Percentiles rank a stretch among this genome's conserved stretches.
Evolutionary conservation across 2,888 invertebrate species (phyloP).

Genomic region (Amphipoea lucens): DNA sequence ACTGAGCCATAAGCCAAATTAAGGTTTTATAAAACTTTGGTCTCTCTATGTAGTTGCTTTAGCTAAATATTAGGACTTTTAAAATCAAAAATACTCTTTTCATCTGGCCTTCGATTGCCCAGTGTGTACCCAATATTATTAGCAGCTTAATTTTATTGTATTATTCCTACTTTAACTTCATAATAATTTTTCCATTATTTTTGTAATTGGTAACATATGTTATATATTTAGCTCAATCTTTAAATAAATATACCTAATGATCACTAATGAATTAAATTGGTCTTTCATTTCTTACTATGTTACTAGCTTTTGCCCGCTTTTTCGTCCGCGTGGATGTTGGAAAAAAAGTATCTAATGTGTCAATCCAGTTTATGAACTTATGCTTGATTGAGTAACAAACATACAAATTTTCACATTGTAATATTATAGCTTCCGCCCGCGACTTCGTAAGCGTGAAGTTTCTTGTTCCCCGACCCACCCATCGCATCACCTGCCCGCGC

Average conservation of each 20-base stretch:
- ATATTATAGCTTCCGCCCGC: too few species aligned
- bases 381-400: too few species aligned
- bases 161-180: constrained; percentile 27
- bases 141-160: constrained; percentile 54
- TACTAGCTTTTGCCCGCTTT: not conserved
- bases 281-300: constrained; percentile 16
- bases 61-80: not conserved
- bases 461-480: too few species aligned
- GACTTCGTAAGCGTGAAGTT: too few species aligned
- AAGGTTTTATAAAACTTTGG: not conserved
- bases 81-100: not conserved
- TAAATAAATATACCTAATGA: constrained; percentile 66
- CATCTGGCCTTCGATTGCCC: not conserved
- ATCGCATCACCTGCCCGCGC: too few species aligned
- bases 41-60: not conserved
- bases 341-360: not conserved
- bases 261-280: constrained; percentile 59
- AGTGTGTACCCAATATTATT: constrained; percentile 27
- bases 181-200: constrained; percentile 46
- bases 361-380: too few species aligned
- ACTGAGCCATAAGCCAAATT: constrained; percentile 3
- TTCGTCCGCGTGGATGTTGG: not conserved
- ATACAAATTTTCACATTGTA: too few species aligned
- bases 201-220: constrained; percentile 59
- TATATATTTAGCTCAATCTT: constrained; percentile 69